Evolutionary conservation across 2,113 vertebrate genomes (phyloP).

Genomic region (Sinocyclocheilus anshuiensis): DNA sequence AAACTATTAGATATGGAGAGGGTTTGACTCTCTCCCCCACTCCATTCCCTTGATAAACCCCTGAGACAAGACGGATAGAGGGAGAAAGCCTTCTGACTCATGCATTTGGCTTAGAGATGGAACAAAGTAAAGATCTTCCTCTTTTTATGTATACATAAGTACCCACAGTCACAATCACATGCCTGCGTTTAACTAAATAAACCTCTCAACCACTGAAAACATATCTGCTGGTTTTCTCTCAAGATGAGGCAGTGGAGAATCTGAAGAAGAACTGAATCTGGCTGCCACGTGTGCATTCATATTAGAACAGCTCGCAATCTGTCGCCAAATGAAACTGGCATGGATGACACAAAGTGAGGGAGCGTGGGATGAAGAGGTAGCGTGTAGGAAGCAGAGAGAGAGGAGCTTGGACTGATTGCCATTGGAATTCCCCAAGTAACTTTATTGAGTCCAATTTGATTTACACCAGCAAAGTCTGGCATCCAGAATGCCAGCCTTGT

Average conservation of each 20-base stretch:
- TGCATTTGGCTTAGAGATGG: not conserved
- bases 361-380: not conserved
- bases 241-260: not conserved
- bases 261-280: conserved; percentile 57
- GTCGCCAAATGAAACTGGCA: conserved; percentile 47
- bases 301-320: conserved; percentile 47
- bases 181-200: not conserved
- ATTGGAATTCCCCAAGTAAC: conserved; percentile 60
- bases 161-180: conserved; percentile 16
- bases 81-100: conserved; percentile 4
- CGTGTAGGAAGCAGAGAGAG: conserved; percentile 11
- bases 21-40: not conserved
- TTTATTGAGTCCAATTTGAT: conserved; percentile 61
- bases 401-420: not conserved
- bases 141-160: not conserved
- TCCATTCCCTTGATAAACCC: conserved; percentile 8
- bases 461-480: conserved; percentile 62
- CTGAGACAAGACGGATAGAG: not conserved
- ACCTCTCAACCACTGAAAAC: not conserved
- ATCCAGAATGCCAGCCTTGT: conserved; percentile 43
- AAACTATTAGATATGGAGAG: conserved; percentile 1
- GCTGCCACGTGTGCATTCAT: conserved; percentile 58
- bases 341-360: not conserved
- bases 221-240: not conserved
- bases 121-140: not conserved